Evolutionary conservation across 2,113 vertebrate species (phyloP).

Genomic region (Ondatra zibethicus): DNA sequence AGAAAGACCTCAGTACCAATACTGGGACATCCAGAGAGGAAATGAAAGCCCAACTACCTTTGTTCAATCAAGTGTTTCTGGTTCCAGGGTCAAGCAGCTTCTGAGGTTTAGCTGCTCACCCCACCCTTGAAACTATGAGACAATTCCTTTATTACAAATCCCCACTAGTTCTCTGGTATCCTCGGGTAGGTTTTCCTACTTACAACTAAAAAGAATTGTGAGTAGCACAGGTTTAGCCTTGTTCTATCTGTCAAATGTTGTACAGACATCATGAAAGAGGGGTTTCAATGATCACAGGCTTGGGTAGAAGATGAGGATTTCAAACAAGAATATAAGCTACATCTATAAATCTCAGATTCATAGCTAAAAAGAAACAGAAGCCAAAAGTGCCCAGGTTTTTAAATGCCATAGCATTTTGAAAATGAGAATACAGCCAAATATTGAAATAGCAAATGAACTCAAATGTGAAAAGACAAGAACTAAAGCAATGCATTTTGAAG

Average conservation of each 20-base stretch:
- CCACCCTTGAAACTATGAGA: background rate
- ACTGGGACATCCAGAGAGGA: background rate
- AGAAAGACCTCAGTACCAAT: background rate
- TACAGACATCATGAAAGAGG: background rate
- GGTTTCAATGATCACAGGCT: background rate
- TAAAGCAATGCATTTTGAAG: background rate
- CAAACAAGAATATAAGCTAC: background rate
- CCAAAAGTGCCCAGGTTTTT: background rate
- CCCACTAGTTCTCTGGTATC: background rate
- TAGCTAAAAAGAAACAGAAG: background rate
- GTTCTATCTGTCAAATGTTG: background rate
- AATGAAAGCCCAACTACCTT: background rate
- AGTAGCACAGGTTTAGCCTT: background rate
- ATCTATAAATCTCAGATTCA: background rate
- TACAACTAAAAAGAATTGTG: background rate
- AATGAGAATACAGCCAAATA: slow-evolving; percentile 30
- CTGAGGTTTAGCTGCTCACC: background rate
- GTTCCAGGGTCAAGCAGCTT: background rate
- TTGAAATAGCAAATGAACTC: background rate
- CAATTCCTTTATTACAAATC: background rate
- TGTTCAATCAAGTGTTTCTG: background rate
- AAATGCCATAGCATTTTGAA: background rate
- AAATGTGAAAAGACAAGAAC: background rate
- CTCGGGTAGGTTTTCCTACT: background rate
- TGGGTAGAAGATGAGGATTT: background rate